Conservation (phyloP, 2,888 invertebrate species). For the Drosophila macrothrix region DNA sequence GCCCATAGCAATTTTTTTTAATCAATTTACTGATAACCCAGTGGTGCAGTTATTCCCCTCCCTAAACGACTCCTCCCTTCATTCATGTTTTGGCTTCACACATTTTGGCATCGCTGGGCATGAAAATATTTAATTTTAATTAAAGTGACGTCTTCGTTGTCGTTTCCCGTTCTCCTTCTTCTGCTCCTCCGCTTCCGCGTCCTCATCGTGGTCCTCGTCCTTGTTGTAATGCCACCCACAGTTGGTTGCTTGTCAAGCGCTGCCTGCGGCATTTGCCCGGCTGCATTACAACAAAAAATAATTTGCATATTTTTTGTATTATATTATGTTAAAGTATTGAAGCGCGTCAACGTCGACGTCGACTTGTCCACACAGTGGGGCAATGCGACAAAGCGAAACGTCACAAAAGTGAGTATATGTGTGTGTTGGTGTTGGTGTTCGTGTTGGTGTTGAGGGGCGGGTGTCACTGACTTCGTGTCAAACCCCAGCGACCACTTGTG, state of each 20-base stretch:
- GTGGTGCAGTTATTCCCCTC: conserved; percentile 8
- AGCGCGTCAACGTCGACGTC: conserved; percentile 31
- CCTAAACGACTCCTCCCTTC: not conserved
- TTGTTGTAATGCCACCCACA: conserved; percentile 14
- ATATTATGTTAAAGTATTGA: conserved; percentile 70
- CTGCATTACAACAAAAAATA: conserved; percentile 52
- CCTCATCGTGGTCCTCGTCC: not conserved
- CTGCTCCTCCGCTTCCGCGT: not conserved
- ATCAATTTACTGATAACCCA: conserved; percentile 52
- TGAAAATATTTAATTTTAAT: conserved; percentile 74
- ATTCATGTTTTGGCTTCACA: conserved; percentile 18
- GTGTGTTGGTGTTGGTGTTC: conserved; percentile 7
- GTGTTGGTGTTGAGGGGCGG: conserved; percentile 14
- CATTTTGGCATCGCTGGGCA: conserved; percentile 36
- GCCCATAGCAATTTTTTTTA: conserved; percentile 48
- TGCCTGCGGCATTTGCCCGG: conserved; percentile 40
- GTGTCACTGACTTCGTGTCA: conserved; percentile 45
- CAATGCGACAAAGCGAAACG: conserved; percentile 48
- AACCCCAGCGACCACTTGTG: conserved; percentile 72
- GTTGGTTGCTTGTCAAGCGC: conserved; percentile 20
- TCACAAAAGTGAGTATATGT: conserved; percentile 13
- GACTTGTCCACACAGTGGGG: conserved; percentile 49
- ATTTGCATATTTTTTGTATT: conserved; percentile 61
- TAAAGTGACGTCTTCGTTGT: conserved; percentile 53
- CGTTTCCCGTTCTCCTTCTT: not conserved